Evolutionary conservation across 2,888 invertebrate species (phyloP), one percentile per base, ranked within the genome.

Genomic region (Sinelater perroti): DNA sequence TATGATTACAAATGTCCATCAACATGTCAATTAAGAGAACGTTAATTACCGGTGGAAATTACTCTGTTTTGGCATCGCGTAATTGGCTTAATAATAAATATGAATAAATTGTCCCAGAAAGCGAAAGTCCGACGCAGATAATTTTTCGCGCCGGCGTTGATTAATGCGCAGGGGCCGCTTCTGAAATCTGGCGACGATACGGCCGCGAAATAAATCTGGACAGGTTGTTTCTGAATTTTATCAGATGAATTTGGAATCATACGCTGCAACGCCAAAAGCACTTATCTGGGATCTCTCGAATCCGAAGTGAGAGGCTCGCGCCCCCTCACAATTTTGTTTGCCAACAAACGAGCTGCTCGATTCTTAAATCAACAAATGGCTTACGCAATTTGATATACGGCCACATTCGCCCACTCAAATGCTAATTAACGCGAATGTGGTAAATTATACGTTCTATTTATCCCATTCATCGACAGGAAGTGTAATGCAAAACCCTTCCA

Each of bases 11-110:
- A 52, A 56, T 47, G 47, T 56, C 60, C 38, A 56, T 60, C 60
- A 60, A 51, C 30, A 56, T 46, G 60, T 52, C 60, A 60, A 60
- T 60, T 60, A 60, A 52, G 20, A 8, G 28, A 24, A 47, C 47
- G 56, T 56, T 60, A 60, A 60, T 60, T 60, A 47, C 47, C 52
- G 24, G 31, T 26, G 35, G n/a, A 18, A 44, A 47, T 60, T 47
- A 60, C 47, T 56, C 36, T 60, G 56, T 56, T 56, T 60, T 56
- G 56, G 60, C 55, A 52, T 56, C 30, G 35, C 44, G 51, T 56
- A 60, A 60, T 60, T 60, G 56, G 42, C 49, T 45, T 50, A 33
- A 50, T 35, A 35, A 40, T 38, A 45, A 59, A 59, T 55, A 50
- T 55, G 59, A 59, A 59, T 59, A 55, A 40, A 51, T 59, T 55